Percentiles rank a stretch among this genome's conserved stretches.
These are phyloP conservation scores for Caradrina clavipalpis DNA, from an alignment of 2,888 invertebrate species.

Conservation along the genomic window DNA sequence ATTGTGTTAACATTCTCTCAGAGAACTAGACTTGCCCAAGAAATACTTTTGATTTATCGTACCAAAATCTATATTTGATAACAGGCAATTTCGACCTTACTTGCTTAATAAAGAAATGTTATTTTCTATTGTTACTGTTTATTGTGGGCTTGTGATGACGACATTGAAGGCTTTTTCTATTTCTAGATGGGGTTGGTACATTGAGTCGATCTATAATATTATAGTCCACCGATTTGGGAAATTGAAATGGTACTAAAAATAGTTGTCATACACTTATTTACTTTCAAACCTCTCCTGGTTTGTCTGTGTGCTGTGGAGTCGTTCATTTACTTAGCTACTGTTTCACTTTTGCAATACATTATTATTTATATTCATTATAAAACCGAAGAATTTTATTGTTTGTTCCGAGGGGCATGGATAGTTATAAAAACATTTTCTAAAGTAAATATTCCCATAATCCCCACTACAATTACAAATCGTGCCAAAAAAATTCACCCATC, in stretches of 20 bases:
- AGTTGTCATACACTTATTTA: no score
- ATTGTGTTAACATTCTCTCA: slow-evolving; percentile 25
- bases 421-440: no score
- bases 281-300: no score
- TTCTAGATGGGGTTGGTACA: background rate
- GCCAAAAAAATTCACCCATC: slow-evolving; percentile 22
- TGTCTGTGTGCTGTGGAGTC: no score
- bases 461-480: background rate
- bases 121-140: slow-evolving; percentile 12
- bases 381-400: no score
- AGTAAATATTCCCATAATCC: no score
- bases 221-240: background rate
- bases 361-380: no score
- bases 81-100: background rate
- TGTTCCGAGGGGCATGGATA: no score
- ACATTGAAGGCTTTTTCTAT: slow-evolving; percentile 5
- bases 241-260: background rate
- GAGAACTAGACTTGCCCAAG: background rate
- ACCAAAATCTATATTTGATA: slow-evolving; percentile 33
- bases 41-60: slow-evolving; percentile 43
- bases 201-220: no score
- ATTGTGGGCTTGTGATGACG: background rate
- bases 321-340: no score
- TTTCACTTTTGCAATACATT: no score
- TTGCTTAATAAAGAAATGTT: slow-evolving; percentile 24